Evolutionary conservation across 2,797 vertebrate genomes (phyloP), one percentile per base, ranked within the genome.

Genomic region (Platalea minor): DNA sequence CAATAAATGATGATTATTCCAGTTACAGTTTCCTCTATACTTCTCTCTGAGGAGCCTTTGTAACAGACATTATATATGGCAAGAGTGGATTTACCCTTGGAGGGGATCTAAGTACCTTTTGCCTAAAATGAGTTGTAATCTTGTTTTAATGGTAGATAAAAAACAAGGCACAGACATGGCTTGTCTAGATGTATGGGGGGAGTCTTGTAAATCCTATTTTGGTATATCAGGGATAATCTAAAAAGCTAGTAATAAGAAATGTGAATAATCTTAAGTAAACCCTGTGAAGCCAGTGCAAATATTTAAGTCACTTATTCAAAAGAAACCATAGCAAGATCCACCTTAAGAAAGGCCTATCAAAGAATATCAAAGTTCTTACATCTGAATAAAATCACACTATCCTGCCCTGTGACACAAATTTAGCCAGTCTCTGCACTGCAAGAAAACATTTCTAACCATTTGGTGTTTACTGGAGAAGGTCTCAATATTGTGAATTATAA

Each of bases 131-230:
- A 95, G 76, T 89, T 91, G 82, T 93, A 96, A 96, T 97, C 94
- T 94, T 92, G 87, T 95, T 97, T 90, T 91, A 96, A 96, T 93
- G 89, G 93, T 72, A 94, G 91, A 92, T 94, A 68, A 92, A 95
- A 95, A 92, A 92, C 78, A 97, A 97, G 89, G 68, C 48, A 2
- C 59, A 57, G 81, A 45, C 46, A 17, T 63, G 70, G 17, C 31
- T 93, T 50, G 63, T 68, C 60, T 93, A 3, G 77, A 33, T 26
- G 21, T 75, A 31, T 48, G 61, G 37, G 33, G 50, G 23, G 9
- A 83, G 78, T 45, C 78, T 64, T 21, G 25, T 87, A 97, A 96
- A 96, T 96, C 96, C 93, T 74, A 39, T 95, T 91, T 93, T 87
- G 64, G 72, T 77, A 60, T 94, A 94, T 96, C 88, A 93, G 78